Evolutionary conservation across 2,113 vertebrate species (phyloP).

Genomic region (Mixornis gularis): DNA sequence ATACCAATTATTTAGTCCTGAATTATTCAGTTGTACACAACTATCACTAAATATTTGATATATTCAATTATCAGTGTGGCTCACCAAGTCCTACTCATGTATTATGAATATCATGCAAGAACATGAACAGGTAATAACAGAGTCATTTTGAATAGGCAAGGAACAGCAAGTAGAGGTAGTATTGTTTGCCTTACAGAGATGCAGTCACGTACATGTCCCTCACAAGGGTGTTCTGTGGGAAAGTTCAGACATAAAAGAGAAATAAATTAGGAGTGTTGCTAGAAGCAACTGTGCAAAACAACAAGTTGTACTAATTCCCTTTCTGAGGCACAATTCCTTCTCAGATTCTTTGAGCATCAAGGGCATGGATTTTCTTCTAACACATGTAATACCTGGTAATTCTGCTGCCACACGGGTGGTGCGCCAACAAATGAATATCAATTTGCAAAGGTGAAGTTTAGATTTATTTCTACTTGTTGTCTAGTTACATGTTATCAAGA

Average conservation of each 20-base stretch:
- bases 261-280: not conserved
- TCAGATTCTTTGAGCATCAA: not conserved
- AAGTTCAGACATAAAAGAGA: not conserved
- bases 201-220: not conserved
- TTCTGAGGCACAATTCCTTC: not conserved
- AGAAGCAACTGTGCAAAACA: not conserved
- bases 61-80: not conserved
- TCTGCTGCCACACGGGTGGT: not conserved
- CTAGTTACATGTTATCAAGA: not conserved
- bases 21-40: not conserved
- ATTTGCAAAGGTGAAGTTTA: not conserved
- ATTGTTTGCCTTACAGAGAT: not conserved
- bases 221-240: fast-evolving
- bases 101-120: not conserved
- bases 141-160: not conserved
- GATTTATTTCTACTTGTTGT: not conserved
- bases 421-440: fast-evolving
- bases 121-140: not conserved
- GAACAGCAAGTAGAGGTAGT: not conserved
- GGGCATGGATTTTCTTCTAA: not conserved
- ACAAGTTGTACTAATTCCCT: not conserved
- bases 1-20: not conserved
- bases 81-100: not conserved
- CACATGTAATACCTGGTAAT: not conserved
- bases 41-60: constrained; percentile 29